Conservation (phyloP, 2,797 vertebrate species). For the Glossophaga mutica region DNA sequence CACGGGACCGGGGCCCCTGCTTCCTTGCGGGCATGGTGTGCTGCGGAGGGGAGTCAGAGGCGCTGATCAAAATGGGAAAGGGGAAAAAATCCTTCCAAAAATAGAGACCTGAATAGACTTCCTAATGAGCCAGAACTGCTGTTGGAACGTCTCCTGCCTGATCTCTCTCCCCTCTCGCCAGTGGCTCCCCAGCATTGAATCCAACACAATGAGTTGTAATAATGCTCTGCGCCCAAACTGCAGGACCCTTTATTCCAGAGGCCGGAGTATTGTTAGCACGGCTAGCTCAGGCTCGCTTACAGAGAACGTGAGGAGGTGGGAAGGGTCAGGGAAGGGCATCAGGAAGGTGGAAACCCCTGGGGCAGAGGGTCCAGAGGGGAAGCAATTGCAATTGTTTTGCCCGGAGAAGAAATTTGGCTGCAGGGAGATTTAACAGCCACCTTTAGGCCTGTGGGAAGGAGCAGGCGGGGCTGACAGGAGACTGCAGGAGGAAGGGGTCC, state of each 20-base stretch:
- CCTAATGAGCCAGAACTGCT: neutral
- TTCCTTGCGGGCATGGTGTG: constrained; percentile 10
- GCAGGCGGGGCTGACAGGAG: neutral
- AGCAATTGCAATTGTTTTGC: neutral
- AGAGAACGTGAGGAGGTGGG: neutral
- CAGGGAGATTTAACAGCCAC: neutral
- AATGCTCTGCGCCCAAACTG: neutral
- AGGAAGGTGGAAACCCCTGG: neutral
- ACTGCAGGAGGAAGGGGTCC: neutral
- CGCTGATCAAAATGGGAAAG: constrained; percentile 2
- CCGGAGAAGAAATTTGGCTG: neutral
- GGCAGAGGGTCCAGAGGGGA: fast-evolving
- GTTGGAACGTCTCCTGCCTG: neutral
- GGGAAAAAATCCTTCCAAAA: neutral
- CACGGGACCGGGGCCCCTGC: neutral
- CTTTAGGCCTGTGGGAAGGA: neutral
- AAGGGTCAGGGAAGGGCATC: neutral
- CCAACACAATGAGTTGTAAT: neutral
- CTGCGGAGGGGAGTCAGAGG: neutral
- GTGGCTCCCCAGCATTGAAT: neutral
- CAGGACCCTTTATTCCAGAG: neutral
- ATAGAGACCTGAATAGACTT: constrained; percentile 13
- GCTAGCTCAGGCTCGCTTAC: neutral
- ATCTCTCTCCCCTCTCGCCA: neutral
- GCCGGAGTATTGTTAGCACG: neutral